Percentiles rank a stretch among this genome's conserved stretches.
phyloP scores from a whole-genome alignment of 2,888 invertebrate species.

The Oligia fasciuncula region DNA sequence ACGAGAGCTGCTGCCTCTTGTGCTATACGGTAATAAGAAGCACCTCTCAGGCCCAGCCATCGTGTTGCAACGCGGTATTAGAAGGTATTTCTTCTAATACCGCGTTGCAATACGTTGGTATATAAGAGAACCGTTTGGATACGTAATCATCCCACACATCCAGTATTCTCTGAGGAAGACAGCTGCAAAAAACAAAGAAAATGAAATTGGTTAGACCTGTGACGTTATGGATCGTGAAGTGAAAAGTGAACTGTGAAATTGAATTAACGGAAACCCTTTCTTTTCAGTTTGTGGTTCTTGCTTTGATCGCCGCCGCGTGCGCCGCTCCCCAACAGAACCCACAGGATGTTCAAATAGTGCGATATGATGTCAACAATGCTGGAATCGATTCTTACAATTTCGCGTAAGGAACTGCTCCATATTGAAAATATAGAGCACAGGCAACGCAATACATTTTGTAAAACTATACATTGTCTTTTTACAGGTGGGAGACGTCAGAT shows the following conservation, averaged over 20 bases:
- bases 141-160: slow-evolving; percentile 85
- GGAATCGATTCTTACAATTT: slow-evolving; percentile 90
- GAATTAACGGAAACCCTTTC: slow-evolving; percentile 64
- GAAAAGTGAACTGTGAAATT: slow-evolving; percentile 69
- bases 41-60: slow-evolving; percentile 70
- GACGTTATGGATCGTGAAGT: slow-evolving; percentile 67
- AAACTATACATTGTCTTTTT: slow-evolving; percentile 39
- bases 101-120: slow-evolving; percentile 80
- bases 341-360: slow-evolving; percentile 90
- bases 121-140: slow-evolving; percentile 85
- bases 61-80: slow-evolving; percentile 85
- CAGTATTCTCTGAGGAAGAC: slow-evolving; percentile 79
- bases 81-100: too few species aligned
- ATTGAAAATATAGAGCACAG: not conserved
- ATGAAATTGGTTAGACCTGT: slow-evolving; percentile 86
- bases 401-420: slow-evolving; percentile 80
- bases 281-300: slow-evolving; percentile 84
- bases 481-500: slow-evolving; percentile 90
- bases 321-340: slow-evolving; percentile 82
- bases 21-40: slow-evolving; percentile 76
- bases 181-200: slow-evolving; percentile 75
- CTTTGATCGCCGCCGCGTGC: slow-evolving; percentile 76
- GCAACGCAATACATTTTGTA: not conserved
- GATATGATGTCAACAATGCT: slow-evolving; percentile 91
- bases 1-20: slow-evolving; percentile 72